Evolutionary conservation across 1,140 invertebrate genomes (phyloP).

Genomic region (Ips nitidus): DNA sequence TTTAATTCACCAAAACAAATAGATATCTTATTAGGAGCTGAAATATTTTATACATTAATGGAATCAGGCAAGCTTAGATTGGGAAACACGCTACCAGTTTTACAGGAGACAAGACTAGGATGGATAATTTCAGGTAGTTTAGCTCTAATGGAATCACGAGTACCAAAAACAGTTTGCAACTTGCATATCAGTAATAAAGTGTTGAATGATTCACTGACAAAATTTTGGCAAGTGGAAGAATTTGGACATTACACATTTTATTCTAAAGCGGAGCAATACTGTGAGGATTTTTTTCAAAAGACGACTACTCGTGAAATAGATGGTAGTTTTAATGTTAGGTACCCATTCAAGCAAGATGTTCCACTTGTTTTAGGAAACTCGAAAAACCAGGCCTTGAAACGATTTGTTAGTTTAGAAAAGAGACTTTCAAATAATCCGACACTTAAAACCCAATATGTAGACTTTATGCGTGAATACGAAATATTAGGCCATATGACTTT

Average conservation of each 20-base stretch:
- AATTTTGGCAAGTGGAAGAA: conserved; percentile 28
- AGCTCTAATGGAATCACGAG: neutral
- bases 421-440: too few species aligned
- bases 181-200: conserved; percentile 12
- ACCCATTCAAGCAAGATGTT: too few species aligned
- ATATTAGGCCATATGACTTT: conserved; percentile 24
- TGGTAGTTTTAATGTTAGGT: too few species aligned
- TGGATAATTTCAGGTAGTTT: conserved; percentile 37
- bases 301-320: too few species aligned
- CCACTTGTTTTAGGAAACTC: too few species aligned
- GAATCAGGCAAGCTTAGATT: conserved; percentile 39
- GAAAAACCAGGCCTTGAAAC: too few species aligned
- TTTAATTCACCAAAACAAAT: too few species aligned
- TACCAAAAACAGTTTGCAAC: conserved; percentile 14
- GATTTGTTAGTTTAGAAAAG: too few species aligned
- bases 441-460: conserved; percentile 18
- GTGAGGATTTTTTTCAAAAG: too few species aligned
- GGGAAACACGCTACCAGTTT: conserved; percentile 31
- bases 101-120: conserved; percentile 45
- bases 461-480: conserved; percentile 19
- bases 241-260: conserved; percentile 1
- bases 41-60: conserved; percentile 44
- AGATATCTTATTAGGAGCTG: too few species aligned
- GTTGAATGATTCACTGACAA: conserved; percentile 19
- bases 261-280: too few species aligned